Evolutionary conservation across 2,888 invertebrate species (phyloP).

Genomic region (Copidosoma aretas): DNA sequence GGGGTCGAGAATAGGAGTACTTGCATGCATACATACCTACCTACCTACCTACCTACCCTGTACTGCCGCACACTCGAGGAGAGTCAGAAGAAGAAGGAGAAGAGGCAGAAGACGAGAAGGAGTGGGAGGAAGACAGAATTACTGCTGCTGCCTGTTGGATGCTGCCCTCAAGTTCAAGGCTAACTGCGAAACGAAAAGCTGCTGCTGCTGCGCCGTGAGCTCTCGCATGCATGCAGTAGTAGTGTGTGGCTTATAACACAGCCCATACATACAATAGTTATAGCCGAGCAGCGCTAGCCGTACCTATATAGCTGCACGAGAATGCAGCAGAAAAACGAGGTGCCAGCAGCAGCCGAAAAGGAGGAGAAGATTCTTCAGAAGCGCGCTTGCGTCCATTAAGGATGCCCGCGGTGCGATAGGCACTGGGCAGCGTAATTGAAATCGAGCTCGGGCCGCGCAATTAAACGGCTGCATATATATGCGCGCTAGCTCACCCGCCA

Average conservation of each 20-base stretch:
- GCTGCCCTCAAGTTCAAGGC: conserved; percentile 34
- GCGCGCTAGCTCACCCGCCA: too few species aligned
- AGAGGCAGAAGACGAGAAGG: background rate
- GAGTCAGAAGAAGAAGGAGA: background rate
- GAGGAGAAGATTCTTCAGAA: background rate
- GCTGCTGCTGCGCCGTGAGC: background rate
- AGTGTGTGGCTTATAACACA: too few species aligned
- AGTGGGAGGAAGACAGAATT: background rate
- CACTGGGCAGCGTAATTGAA: conserved; percentile 31
- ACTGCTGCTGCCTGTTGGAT: conserved; percentile 17
- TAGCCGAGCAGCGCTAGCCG: too few species aligned
- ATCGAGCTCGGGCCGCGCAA: conserved; percentile 28
- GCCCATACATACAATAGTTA: too few species aligned
- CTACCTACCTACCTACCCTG: background rate
- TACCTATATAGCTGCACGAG: too few species aligned
- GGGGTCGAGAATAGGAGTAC: too few species aligned
- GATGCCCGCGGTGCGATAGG: conserved; percentile 35
- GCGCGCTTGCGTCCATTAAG: conserved; percentile 23
- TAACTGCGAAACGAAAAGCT: conserved; percentile 10
- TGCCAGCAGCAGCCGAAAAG: background rate
- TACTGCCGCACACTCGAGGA: background rate
- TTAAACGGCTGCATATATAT: conserved; percentile 16
- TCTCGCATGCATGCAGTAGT: too few species aligned
- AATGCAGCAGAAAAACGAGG: conserved; percentile 9
- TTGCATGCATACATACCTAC: too few species aligned